Evolutionary conservation across 2,797 vertebrate genomes (phyloP), one percentile per base, ranked within the genome.

Genomic region (Scolopax rusticola): DNA sequence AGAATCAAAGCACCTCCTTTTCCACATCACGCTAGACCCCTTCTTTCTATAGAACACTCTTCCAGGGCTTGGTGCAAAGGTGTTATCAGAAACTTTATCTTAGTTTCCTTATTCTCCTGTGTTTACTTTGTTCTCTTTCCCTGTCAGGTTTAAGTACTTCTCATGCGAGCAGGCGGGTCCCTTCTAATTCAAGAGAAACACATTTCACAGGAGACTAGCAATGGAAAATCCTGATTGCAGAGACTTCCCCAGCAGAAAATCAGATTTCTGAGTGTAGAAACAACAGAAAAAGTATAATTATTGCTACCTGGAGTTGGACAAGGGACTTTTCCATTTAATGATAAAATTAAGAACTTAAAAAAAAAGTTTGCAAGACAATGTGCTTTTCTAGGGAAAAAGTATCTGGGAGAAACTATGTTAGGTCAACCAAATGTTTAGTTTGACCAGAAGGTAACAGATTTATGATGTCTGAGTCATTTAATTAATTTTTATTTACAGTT

Each of bases 401-500:
- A 68, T 43, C 81, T 3, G 1, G 84, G 45, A 92, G 73, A 95
- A 90, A 85, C 41, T 54, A 54, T 51, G 7, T 63, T 19, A 93
- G 84, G 78, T 83, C 84, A 91, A 82, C 27, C 13, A 65, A 79
- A 79, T 47, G 61, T 43, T 94, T 69, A 30, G 48, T 69, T 54
- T 82, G 47, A 73, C 27, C 47, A n/a, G 73, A 79, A 89, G 2
- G 33, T 27, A 68, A 33, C 1, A 3, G 65, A 86, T 90, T 95
- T 81, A 60, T 84, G 69, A 61, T 1, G 1, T 64, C 77, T 71
- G 83, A 96, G 84, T 90, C 85, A 93, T 78, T 88, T 71, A 87
- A 91, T 84, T 87, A 68, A 81, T 71, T 94, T 82, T 91, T 85
- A 91, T 94, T 96, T 96, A 74, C 77, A 27, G 74, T 86, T 89